Base-by-base conservation (phyloP, 2,888 invertebrate genomes). In the Xestobium rufovillosum region DNA sequence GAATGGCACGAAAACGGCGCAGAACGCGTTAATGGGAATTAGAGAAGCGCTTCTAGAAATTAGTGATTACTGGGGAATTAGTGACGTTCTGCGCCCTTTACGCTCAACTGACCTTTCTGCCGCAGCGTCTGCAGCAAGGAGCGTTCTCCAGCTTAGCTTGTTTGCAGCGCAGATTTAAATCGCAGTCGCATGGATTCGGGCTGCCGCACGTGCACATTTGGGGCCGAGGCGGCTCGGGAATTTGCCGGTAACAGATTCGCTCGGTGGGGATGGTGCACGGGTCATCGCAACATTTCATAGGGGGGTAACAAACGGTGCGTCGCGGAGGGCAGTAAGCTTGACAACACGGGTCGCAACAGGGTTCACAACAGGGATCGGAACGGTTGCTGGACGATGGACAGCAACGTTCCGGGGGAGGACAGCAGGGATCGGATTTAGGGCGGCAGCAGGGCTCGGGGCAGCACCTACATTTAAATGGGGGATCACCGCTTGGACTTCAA, bases 41-140 rank as follows among this genome's bases (percentile, higher is more conserved):
- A n/a, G n/a, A n/a, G n/a, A n/a, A n/a, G n/a, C n/a, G n/a, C n/a
- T n/a, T n/a, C n/a, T n/a, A n/a, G n/a, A n/a, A n/a, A n/a, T n/a
- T n/a, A n/a, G n/a, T n/a, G n/a, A n/a, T n/a, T n/a, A n/a, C n/a
- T n/a, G n/a, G n/a, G n/a, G n/a, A n/a, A n/a, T n/a, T n/a, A n/a
- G n/a, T n/a, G n/a, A n/a, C n/a, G n/a, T n/a, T n/a, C n/a, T n/a
- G n/a, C n/a, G n/a, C n/a, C n/a, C n/a, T n/a, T n/a, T n/a, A n/a
- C n/a, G n/a, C n/a, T n/a, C n/a, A n/a, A 9, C 34, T 45, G 43
- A 65, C 66, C 47, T 66, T 66, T 26, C 57, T 53, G 4, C 61
- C 61, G 31, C 66, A 66, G 36, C 66, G 56, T 15, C 63, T 55
- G 37, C 66, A 67, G 36, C 64, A 49, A 3, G 52, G 51, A 4